Evolutionary conservation across 2,888 invertebrate genomes (phyloP).

Genomic region (Nephrocerus scutellatus): DNA sequence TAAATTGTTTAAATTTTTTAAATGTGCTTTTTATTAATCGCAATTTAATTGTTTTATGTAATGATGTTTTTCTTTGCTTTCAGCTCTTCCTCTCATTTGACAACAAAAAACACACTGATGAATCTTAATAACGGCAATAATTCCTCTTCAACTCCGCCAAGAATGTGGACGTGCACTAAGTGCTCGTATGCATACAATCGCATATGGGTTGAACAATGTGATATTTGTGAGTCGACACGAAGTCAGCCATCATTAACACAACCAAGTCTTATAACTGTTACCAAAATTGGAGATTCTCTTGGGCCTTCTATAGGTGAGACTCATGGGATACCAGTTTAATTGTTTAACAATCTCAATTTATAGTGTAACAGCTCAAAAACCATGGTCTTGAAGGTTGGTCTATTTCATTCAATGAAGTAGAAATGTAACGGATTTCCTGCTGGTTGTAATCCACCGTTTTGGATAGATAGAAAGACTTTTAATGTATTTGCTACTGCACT

Average conservation of each 20-base stretch:
- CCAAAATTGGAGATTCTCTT: constrained; percentile 44
- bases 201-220: constrained; percentile 70
- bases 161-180: constrained; percentile 83
- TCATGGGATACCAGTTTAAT: too few relatives aligned
- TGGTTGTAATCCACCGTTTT: too few relatives aligned
- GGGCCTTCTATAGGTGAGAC: constrained; percentile 31
- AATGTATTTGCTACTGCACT: too few relatives aligned
- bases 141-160: constrained; percentile 36
- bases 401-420: too few relatives aligned
- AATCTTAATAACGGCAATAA: constrained; percentile 38
- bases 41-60: not conserved
- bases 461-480: too few relatives aligned
- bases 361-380: too few relatives aligned
- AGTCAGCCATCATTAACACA: constrained; percentile 58
- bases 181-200: constrained; percentile 86
- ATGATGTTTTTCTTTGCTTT: constrained; percentile 2
- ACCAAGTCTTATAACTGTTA: constrained; percentile 65
- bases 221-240: constrained; percentile 68
- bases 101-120: constrained; percentile 23
- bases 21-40: constrained; percentile 2
- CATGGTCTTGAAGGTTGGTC: too few relatives aligned
- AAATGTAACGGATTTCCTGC: too few relatives aligned
- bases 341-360: too few relatives aligned
- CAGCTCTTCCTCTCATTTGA: constrained; percentile 18
- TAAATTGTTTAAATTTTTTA: constrained; percentile 12